Evolutionary conservation across 1,140 invertebrate genomes (phyloP), one percentile per base, ranked within the genome.

Genomic region (Oryzaephilus surinamensis): DNA sequence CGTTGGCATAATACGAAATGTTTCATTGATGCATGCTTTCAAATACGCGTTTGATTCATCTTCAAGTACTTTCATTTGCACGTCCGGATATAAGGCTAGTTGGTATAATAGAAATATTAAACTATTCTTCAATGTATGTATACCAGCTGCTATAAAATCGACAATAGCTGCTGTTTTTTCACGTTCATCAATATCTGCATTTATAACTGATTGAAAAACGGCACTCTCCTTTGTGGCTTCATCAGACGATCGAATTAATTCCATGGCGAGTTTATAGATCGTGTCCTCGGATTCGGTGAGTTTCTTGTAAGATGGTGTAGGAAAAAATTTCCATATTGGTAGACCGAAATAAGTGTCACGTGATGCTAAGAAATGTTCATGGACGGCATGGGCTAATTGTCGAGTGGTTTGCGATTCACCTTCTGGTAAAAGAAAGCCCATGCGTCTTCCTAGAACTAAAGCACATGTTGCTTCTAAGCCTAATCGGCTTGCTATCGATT

Each of bases 131-230:
- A 89, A 61, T 47, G 85, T 88, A 61, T 87, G 81, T 58, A 89
- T 88, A 29, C 84, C 85, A 15, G 84, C 83, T 1, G 84, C 81
- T 47, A 89, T 83, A 52, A 88, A 88, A 61, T 91, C 86, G 24
- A 89, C 81, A 46, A 88, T 79, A 2, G 79, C 81, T 1, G 82
- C 82, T 55, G 82, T 85, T 58, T 88, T 88, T 56, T 90, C 85
- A 17, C 77, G 65, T 42, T 78, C 73, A 52, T 88, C 83, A 29
- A 87, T 60, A 41, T 72, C 71, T 21, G 81, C 75, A 10, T 74
- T 67, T 7, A 88, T 62, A 37, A 88, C 81, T 20, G 79, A 81
- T 31, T 79, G 70, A 51, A 86, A 84, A 19, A 88, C 78, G 47
- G 79, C 76, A 33, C 60, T 59, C 4, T 70, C 68, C 45, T 71